Percentiles rank a stretch among this genome's conserved stretches.
phyloP scores from a whole-genome alignment of 2,797 vertebrate genomes.

The Periparus ater region DNA sequence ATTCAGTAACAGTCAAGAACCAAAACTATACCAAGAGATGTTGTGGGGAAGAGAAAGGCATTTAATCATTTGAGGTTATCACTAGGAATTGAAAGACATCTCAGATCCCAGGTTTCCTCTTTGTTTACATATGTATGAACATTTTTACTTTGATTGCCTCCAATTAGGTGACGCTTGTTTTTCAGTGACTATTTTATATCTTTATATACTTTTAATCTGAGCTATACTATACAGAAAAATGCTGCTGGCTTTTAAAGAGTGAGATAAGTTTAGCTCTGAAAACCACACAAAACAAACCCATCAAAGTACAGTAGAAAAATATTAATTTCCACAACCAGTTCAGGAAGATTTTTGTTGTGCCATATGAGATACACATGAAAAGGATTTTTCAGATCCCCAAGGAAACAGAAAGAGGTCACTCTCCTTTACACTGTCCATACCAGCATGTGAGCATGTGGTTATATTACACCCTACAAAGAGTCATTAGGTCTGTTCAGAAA shows the following conservation, averaged over 20 bases:
- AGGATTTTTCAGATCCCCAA: background rate
- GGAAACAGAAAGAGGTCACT: background rate
- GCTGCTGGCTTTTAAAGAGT: background rate
- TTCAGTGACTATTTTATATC: background rate
- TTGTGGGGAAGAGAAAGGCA: background rate
- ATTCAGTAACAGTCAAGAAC: background rate
- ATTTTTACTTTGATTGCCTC: background rate
- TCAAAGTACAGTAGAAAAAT: background rate
- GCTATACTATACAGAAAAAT: background rate
- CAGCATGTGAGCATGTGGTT: constrained; percentile 8
- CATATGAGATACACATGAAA: background rate
- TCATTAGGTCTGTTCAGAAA: constrained; percentile 44
- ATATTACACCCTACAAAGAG: background rate
- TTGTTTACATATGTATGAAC: background rate
- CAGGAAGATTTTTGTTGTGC: background rate
- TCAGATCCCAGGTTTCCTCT: background rate
- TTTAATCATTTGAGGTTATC: background rate
- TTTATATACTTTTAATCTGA: background rate
- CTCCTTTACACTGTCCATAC: background rate
- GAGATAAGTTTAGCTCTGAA: background rate
- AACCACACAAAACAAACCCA: background rate
- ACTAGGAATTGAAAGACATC: background rate
- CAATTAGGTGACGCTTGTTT: background rate
- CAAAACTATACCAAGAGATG: background rate
- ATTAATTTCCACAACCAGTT: background rate